A percentile compares a stretch with the other conserved stretches of the same genome.
Conservation (phyloP, 2,113 vertebrate genomes). For the Bos indicus region DNA sequence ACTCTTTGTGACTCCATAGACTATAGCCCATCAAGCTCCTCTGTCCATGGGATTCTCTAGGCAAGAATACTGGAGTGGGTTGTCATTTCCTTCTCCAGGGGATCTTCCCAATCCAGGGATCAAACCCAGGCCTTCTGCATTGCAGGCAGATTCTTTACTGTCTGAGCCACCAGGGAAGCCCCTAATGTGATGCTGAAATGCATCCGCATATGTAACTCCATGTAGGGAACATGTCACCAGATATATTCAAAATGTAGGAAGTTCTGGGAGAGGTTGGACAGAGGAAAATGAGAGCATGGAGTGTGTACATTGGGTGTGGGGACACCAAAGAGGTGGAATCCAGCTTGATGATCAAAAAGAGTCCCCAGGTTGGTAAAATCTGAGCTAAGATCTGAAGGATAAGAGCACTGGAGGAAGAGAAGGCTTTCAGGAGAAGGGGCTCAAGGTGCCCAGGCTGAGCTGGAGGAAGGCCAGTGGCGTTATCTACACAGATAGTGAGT, state of each 20-base stretch:
- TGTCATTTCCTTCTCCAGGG: neutral
- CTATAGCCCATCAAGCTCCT: neutral
- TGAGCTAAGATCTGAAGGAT: neutral
- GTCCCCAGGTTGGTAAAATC: neutral
- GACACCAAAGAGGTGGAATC: too few species aligned
- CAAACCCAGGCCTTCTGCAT: neutral
- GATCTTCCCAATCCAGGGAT: neutral
- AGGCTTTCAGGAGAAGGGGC: neutral
- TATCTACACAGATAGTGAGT: neutral
- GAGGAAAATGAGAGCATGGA: neutral
- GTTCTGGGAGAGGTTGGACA: neutral
- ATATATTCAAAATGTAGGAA: neutral
- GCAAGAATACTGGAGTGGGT: neutral
- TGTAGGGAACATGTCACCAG: too few species aligned
- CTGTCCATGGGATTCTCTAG: neutral
- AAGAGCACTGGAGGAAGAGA: too few species aligned
- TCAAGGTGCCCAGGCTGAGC: neutral
- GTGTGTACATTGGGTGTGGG: accelerated
- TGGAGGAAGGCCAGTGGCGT: accelerated
- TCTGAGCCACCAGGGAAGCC: neutral
- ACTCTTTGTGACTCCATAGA: neutral
- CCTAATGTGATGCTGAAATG: neutral
- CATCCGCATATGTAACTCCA: neutral
- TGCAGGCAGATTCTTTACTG: neutral
- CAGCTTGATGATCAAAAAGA: neutral